Evolutionary conservation across 1,140 invertebrate species (phyloP).

Genomic region (Achatina immaculata): DNA sequence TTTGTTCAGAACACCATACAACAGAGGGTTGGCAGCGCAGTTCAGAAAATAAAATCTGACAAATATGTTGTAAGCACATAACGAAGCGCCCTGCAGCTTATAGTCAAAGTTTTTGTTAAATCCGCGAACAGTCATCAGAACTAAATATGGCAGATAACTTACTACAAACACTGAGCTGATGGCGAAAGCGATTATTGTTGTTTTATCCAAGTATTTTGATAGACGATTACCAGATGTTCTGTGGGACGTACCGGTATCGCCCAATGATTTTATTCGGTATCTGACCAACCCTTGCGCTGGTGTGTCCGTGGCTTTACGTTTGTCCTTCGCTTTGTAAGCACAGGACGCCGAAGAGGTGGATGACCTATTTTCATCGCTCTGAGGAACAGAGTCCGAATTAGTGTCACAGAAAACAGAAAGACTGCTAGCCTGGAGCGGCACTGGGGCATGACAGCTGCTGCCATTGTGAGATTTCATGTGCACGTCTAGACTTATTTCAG

Average conservation of each 20-base stretch:
- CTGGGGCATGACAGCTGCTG: too few species aligned
- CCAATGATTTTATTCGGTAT: too few species aligned
- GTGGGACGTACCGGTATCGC: neutral
- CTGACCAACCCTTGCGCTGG: too few species aligned
- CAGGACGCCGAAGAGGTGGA: too few species aligned
- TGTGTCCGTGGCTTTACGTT: too few species aligned
- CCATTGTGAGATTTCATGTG: too few species aligned
- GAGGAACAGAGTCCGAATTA: too few species aligned
- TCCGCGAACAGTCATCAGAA: slow-evolving; percentile 34
- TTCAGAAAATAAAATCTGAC: slow-evolving; percentile 44
- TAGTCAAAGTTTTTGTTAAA: slow-evolving; percentile 42
- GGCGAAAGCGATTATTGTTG: slow-evolving; percentile 45
- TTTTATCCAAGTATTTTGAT: slow-evolving; percentile 33
- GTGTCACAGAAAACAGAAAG: too few species aligned
- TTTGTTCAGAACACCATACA: slow-evolving; percentile 41
- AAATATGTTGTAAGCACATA: slow-evolving; percentile 43
- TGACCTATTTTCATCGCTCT: too few species aligned
- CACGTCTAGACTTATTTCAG: too few species aligned
- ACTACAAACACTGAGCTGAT: slow-evolving; percentile 47
- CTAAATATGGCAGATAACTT: slow-evolving; percentile 49
- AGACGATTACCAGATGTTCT: neutral
- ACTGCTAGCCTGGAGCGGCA: too few species aligned
- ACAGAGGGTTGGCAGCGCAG: slow-evolving; percentile 38
- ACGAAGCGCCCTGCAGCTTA: slow-evolving; percentile 7
- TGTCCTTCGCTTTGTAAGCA: too few species aligned